phyloP scores from a whole-genome alignment of 2,888 invertebrate genomes.

The Melipona bicolor region DNA sequence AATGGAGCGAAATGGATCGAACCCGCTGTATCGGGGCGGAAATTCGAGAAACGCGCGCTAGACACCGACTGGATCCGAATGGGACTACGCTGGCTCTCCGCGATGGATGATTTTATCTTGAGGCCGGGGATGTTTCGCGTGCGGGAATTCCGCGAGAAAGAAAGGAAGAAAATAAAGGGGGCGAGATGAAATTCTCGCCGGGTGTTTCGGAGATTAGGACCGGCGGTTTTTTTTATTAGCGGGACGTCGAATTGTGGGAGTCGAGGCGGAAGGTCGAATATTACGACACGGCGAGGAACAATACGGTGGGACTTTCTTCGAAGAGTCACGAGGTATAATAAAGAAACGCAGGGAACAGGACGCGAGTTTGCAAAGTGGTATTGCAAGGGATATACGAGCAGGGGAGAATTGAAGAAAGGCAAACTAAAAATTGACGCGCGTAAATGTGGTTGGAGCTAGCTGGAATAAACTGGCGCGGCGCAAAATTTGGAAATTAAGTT shows the following conservation, averaged over 20 bases:
- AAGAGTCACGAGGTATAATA: not conserved
- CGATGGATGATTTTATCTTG: not conserved
- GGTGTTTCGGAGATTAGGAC: not conserved
- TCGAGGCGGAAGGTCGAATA: not conserved
- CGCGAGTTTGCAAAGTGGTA: too few species aligned
- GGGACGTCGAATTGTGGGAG: too few species aligned
- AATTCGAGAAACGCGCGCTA: not conserved
- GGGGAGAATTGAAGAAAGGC: not conserved
- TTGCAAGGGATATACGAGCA: not conserved
- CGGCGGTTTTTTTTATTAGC: not conserved
- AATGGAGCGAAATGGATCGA: conserved; percentile 17
- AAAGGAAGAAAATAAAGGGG: not conserved
- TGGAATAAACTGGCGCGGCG: not conserved
- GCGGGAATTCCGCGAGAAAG: too few species aligned
- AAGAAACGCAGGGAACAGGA: not conserved
- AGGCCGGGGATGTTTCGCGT: not conserved
- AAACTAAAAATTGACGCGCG: not conserved
- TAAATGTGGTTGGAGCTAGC: not conserved
- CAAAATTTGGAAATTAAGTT: conserved; percentile 5
- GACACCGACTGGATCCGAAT: not conserved
- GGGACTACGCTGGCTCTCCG: not conserved
- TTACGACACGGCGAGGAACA: too few species aligned
- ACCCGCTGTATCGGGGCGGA: not conserved
- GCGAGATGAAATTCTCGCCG: not conserved
- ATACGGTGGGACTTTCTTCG: not conserved